A percentile compares a stretch with the other conserved stretches of the same genome.
These are phyloP conservation scores for Vesta saturnalis DNA, from an alignment of 2,888 invertebrate species.

Conservation along the genomic window DNA sequence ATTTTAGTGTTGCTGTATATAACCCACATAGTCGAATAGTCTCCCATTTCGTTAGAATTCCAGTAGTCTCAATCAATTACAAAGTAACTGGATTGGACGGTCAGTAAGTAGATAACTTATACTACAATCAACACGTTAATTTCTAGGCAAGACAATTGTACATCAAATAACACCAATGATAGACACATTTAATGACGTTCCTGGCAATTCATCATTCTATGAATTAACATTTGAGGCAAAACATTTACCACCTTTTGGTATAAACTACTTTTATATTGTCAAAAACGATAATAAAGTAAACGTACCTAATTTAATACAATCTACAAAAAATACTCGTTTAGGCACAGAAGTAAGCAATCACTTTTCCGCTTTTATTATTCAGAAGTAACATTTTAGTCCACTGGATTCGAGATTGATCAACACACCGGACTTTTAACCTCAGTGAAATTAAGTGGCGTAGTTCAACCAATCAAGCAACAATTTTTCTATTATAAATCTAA, in stretches of 20 bases:
- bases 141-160: background rate
- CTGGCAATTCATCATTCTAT: constrained; percentile 46
- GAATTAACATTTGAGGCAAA: constrained; percentile 77
- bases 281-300: constrained; percentile 20
- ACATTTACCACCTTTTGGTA: constrained; percentile 73
- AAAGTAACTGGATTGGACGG: constrained; percentile 52
- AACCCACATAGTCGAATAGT: constrained; percentile 78
- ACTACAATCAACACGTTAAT: background rate
- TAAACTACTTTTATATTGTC: constrained; percentile 68
- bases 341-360: constrained; percentile 41
- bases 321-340: constrained; percentile 29
- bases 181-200: background rate
- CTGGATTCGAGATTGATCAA: background rate
- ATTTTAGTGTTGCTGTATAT: constrained; percentile 64
- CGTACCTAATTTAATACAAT: constrained; percentile 11
- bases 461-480: constrained; percentile 65
- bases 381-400: background rate
- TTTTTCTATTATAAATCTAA: constrained; percentile 78
- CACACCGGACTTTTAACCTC: constrained; percentile 66
- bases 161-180: background rate
- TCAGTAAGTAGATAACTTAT: too few relatives aligned
- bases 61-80: constrained; percentile 68
- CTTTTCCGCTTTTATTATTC: background rate
- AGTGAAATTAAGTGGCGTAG: constrained; percentile 62
- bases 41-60: constrained; percentile 70